A percentile compares a stretch with the other conserved stretches of the same genome.
phyloP scores from a whole-genome alignment of 1,140 invertebrate genomes.

The Drosophila ohnishii region DNA sequence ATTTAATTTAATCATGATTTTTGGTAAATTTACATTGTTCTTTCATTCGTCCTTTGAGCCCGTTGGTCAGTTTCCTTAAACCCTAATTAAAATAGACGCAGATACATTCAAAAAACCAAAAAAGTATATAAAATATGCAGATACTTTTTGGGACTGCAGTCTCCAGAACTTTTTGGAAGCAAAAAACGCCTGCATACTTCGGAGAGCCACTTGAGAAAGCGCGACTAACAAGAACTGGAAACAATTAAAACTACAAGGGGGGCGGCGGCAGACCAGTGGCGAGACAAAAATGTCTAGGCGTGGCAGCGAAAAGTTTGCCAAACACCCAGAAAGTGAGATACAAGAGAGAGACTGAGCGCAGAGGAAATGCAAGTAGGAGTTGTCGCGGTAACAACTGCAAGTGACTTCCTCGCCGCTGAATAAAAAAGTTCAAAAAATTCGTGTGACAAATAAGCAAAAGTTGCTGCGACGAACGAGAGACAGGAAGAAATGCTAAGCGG shows the following conservation, averaged over 20 bases:
- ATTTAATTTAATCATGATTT: no score
- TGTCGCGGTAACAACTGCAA: conserved; percentile 59
- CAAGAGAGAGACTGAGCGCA: background rate
- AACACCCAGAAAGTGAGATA: conserved; percentile 37
- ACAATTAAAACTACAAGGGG: conserved; percentile 66
- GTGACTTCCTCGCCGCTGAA: conserved; percentile 55
- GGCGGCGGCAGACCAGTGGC: conserved; percentile 35
- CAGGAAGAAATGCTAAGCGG: conserved; percentile 6
- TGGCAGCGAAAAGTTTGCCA: conserved; percentile 62
- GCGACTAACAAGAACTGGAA: conserved; percentile 50
- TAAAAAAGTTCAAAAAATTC: conserved; percentile 49
- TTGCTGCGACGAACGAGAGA: conserved; percentile 41
- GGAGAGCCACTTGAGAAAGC: conserved; percentile 40
- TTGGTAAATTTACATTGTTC: no score
- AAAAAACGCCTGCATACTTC: conserved; percentile 39
- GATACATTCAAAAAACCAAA: background rate
- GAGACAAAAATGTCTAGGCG: conserved; percentile 50
- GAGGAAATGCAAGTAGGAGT: conserved; percentile 11
- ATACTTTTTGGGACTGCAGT: background rate
- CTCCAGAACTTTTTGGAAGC: background rate
- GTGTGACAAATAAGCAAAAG: conserved; percentile 79
- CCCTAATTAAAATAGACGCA: conserved; percentile 1
- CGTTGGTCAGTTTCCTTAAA: background rate
- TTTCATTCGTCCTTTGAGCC: background rate
- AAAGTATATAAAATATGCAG: conserved; percentile 5